Evolutionary conservation across 2,797 vertebrate genomes (phyloP), one percentile per base, ranked within the genome.

Genomic region (Eidolon dupreanum): DNA sequence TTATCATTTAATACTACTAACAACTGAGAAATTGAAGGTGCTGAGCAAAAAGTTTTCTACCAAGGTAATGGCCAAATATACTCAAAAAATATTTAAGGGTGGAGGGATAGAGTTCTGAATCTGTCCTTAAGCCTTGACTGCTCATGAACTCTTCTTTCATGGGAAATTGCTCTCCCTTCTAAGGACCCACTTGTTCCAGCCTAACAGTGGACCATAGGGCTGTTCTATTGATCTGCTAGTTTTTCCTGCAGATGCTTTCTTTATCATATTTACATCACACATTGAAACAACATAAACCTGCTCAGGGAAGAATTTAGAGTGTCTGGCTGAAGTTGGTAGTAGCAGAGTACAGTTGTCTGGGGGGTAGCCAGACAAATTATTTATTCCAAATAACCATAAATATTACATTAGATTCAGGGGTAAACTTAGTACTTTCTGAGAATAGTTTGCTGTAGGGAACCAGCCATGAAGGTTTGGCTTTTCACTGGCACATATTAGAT

Each of bases 401-500:
- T 89, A 68, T 93, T 87, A 78, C 57, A 61, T 55, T 89, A 57
- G 22, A 95, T 53, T 86, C 49, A 68, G 55, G 68, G 74, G 49
- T 68, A 70, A 90, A n/a, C 13, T 73, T 88, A 63, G 59, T 91
- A 68, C 66, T 61, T 94, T 89, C 79, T 97, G 92, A 91, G 0
- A 82, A 0, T 36, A 85, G 36, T 83, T 51, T 97, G 73, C n/a
- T 19, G 15, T 11, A 87, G 71, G 73, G 43, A 77, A 91, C 49
- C 49, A 26, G 5, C 78, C 83, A 55, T 0, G 31, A 95, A 20
- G 61, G 55, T 31, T 68, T 96, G 55, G 53, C 55, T 91, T 95
- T 93, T 94, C 90, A 88, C 55, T 92, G 66, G 96, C 38, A 65
- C 87, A 71, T 49, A 73, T 65, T 93, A 70, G 26, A 57, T 8